Base-by-base conservation (phyloP, 1,140 invertebrate species). In the Stratiolaelaps scimitus region DNA sequence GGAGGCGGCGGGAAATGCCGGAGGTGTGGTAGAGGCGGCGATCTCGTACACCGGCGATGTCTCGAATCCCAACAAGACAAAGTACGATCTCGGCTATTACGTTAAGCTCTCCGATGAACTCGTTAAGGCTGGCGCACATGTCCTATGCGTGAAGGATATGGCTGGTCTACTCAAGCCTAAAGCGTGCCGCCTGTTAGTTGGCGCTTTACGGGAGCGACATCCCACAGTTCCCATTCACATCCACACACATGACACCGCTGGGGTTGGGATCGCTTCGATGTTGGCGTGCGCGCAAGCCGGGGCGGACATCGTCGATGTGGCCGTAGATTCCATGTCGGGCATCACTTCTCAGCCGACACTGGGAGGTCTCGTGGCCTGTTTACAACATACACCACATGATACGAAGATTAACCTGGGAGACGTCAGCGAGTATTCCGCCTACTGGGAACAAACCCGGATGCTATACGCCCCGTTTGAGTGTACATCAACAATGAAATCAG, bases 401-500 rank as follows among this genome's bases (percentile, higher is more conserved):
- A 80, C 79, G 65, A 78, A 78, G 77, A 65, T 81, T 1, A 68
- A 72, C 7, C 67, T 81, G 44, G 71, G 77, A 64, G 71, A 76
- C 67, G 75, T 81, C 23, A 75, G 73, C 29, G 70, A 73, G 47
- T 81, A 81, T 70, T 79, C 78, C 5, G 75, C 78, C 5, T 81
- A 80, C 72, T 81, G 80, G 80, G 80, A 81, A 70, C 77, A 78
- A 66, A 70, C 78, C 19, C 74, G 80, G 20, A 75, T 76, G 64
- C 71, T 81, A n/a, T 81, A 81, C 68, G 77, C 71, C 43, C 80
- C 80, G 30, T 81, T 81, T 74, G 80, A 81, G 71, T 96, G 92
- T 72, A 87, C 92, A 1, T 87, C 87, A 0, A 98, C 95, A 0
- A 97, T 98, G 93, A 97, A 95, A 76, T 79, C 71, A 78, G 80